phyloP scores from a whole-genome alignment of 2,888 invertebrate genomes.

The Drosophila mercatorum region DNA sequence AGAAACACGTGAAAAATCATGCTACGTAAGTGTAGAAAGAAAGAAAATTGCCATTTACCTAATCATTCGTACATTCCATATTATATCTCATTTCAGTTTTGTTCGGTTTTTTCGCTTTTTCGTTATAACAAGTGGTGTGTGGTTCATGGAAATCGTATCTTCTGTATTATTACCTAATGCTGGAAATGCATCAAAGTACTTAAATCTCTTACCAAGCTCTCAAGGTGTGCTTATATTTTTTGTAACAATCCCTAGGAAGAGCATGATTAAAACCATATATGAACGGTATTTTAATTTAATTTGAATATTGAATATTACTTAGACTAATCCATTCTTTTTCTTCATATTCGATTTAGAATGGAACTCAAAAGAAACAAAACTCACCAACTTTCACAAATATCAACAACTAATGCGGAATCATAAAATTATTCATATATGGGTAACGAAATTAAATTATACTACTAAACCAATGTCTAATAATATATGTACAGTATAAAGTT shows the following conservation, averaged over 20 bases:
- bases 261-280: constrained; percentile 35
- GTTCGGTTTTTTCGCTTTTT: constrained; percentile 91
- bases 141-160: constrained; percentile 91
- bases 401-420: not conserved
- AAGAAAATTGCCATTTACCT: not conserved
- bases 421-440: not conserved
- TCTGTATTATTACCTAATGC: constrained; percentile 84
- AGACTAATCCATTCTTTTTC: not conserved
- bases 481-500: not conserved
- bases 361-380: not conserved
- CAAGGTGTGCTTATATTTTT: constrained; percentile 57
- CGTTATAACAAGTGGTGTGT: constrained; percentile 92
- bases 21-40: constrained; percentile 2
- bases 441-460: too few species aligned
- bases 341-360: not conserved
- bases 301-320: not conserved
- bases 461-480: not conserved
- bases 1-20: constrained; percentile 1
- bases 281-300: constrained; percentile 30
- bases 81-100: constrained; percentile 86
- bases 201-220: constrained; percentile 23
- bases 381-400: not conserved
- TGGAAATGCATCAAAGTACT: fast-evolving
- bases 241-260: constrained; percentile 44
- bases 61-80: not conserved